A percentile compares a stretch with the other conserved stretches of the same genome.
phyloP scores from a whole-genome alignment of 2,113 vertebrate genomes.

The Pandion haliaetus region DNA sequence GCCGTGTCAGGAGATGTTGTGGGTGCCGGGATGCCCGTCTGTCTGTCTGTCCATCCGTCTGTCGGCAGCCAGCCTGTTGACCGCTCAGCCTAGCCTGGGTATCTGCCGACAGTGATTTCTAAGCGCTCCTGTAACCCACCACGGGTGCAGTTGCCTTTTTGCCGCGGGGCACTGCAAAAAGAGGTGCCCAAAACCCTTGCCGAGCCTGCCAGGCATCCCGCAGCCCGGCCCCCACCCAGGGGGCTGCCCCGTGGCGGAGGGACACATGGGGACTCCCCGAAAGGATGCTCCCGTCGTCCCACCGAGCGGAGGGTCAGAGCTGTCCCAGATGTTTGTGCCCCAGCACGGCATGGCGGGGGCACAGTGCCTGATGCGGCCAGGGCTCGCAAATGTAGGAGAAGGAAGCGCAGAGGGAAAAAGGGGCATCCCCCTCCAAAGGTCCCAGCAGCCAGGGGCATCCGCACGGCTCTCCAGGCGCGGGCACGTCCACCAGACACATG shows the following conservation, averaged over 20 bases:
- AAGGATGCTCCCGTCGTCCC: neutral
- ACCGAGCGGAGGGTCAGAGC: neutral
- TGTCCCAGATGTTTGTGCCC: neutral
- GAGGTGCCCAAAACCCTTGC: neutral
- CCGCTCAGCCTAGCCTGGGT: neutral
- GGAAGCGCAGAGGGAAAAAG: neutral
- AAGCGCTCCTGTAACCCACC: neutral
- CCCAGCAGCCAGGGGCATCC: neutral
- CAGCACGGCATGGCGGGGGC: neutral
- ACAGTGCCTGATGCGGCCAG: neutral
- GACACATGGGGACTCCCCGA: neutral
- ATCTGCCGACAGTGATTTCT: neutral
- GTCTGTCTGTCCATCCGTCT: neutral
- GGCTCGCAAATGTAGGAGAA: neutral
- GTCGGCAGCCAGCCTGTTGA: neutral
- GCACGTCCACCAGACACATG: neutral
- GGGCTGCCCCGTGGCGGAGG: fast-evolving
- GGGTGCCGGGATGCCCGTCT: neutral
- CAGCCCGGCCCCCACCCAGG: neutral
- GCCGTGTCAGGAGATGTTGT: neutral
- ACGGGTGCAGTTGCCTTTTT: neutral
- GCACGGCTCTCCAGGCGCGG: fast-evolving
- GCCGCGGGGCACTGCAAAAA: neutral
- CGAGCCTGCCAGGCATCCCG: neutral
- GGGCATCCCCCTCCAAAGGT: neutral